These are phyloP conservation scores for Alectoris magna DNA, from an alignment of 2,797 vertebrate genomes.

Conservation along the genomic window DNA sequence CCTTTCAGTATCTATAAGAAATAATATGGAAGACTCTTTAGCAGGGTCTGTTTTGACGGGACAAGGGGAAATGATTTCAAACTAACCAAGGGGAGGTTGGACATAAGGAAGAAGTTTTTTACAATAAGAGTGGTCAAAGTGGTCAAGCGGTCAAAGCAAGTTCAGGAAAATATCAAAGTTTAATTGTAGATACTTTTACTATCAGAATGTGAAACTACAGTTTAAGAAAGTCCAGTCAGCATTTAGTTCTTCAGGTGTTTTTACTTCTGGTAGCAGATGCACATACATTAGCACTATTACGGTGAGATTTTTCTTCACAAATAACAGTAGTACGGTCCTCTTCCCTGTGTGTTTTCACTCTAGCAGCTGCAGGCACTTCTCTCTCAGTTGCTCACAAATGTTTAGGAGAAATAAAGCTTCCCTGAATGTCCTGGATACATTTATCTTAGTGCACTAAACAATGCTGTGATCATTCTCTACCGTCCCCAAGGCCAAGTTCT, in stretches of 20 bases:
- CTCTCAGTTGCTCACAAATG: not conserved
- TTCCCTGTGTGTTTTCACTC: not conserved
- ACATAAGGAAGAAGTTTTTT: not conserved
- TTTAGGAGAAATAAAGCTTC: not conserved
- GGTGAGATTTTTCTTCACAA: not conserved
- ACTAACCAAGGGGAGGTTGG: too few relatives aligned
- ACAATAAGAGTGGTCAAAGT: not conserved
- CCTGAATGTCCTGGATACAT: not conserved
- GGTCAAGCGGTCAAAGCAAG: not conserved
- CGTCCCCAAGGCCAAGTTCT: not conserved
- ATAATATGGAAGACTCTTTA: too few relatives aligned
- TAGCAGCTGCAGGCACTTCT: not conserved
- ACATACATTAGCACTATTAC: not conserved
- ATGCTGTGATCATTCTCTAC: fast-evolving
- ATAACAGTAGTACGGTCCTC: not conserved
- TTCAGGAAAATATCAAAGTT: not conserved
- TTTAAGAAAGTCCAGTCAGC: not conserved
- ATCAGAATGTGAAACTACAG: not conserved
- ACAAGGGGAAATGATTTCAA: too few relatives aligned
- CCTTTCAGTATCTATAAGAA: too few relatives aligned
- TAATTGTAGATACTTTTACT: not conserved
- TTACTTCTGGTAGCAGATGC: not conserved
- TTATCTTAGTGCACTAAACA: not conserved
- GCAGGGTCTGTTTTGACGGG: not conserved
- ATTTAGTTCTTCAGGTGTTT: not conserved